A percentile compares a stretch with the other conserved stretches of the same genome.
Evolutionary conservation across 2,888 invertebrate species (phyloP).

Genomic region (Drepana falcataria): DNA sequence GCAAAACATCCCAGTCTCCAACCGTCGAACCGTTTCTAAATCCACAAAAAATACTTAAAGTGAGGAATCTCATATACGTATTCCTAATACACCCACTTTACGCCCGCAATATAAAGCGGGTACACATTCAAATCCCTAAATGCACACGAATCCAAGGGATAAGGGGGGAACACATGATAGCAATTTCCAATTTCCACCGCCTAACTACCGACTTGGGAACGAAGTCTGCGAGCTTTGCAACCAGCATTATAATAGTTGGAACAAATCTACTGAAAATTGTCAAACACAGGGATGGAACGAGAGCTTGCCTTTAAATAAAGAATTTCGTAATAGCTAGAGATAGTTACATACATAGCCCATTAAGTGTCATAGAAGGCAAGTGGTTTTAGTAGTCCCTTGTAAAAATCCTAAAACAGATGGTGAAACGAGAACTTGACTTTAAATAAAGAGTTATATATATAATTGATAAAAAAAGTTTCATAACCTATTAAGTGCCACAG

Average conservation of each 20-base stretch:
- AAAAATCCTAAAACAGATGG: too few relatives aligned
- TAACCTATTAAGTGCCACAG: too few relatives aligned
- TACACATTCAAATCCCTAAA: slow-evolving; percentile 27
- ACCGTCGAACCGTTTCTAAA: background rate
- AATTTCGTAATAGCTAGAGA: too few relatives aligned
- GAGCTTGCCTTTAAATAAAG: too few relatives aligned
- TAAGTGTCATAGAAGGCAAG: too few relatives aligned
- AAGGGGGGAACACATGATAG: slow-evolving; percentile 31
- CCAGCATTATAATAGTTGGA: slow-evolving; percentile 21
- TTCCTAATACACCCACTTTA: slow-evolving; percentile 19
- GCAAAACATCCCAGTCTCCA: background rate
- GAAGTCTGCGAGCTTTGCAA: slow-evolving; percentile 50
- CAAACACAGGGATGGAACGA: too few relatives aligned
- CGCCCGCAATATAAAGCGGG: slow-evolving; percentile 24
- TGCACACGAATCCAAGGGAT: slow-evolving; percentile 23
- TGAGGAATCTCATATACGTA: background rate
- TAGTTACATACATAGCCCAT: too few relatives aligned
- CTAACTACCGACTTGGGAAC: slow-evolving; percentile 42
- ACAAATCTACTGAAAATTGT: slow-evolving; percentile 13
- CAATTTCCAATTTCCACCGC: slow-evolving; percentile 38
- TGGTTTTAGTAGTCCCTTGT: too few relatives aligned
- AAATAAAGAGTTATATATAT: too few relatives aligned
- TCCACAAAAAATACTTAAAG: background rate
- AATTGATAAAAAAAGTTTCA: too few relatives aligned
- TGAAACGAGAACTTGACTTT: too few relatives aligned